phyloP scores from a whole-genome alignment of 2,113 vertebrate species.

The Myodes glareolus region DNA sequence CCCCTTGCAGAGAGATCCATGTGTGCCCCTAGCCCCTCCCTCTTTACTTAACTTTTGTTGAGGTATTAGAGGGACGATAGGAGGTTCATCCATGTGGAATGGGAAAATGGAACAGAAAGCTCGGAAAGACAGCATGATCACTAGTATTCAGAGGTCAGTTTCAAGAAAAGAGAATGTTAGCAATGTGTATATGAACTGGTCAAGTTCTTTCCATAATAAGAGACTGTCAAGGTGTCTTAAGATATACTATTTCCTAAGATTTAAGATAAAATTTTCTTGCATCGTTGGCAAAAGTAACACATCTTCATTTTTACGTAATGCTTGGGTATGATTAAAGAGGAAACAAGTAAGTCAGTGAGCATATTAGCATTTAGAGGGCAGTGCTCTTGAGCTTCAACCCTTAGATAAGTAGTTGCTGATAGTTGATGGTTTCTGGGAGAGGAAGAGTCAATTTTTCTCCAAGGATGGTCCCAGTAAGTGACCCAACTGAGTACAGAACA shows the following conservation, averaged over 20 bases:
- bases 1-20: no score
- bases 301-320: background rate
- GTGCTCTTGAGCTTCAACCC: background rate
- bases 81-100: background rate
- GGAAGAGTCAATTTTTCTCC: background rate
- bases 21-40: no score
- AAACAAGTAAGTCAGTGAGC: background rate
- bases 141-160: background rate
- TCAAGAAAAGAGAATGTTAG: background rate
- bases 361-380: no score
- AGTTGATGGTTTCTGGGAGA: background rate
- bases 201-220: background rate
- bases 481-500: background rate
- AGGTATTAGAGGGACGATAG: background rate
- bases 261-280: background rate
- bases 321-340: background rate
- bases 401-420: no score
- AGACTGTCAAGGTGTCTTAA: background rate
- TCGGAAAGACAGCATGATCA: background rate
- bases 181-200: background rate
- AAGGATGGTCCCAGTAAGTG: background rate
- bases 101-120: background rate
- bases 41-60: no score
- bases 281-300: background rate
- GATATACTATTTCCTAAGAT: background rate